Evolutionary conservation across 2,888 invertebrate species (phyloP), one percentile per base, ranked within the genome.

Genomic region (Tinea trinotella): DNA sequence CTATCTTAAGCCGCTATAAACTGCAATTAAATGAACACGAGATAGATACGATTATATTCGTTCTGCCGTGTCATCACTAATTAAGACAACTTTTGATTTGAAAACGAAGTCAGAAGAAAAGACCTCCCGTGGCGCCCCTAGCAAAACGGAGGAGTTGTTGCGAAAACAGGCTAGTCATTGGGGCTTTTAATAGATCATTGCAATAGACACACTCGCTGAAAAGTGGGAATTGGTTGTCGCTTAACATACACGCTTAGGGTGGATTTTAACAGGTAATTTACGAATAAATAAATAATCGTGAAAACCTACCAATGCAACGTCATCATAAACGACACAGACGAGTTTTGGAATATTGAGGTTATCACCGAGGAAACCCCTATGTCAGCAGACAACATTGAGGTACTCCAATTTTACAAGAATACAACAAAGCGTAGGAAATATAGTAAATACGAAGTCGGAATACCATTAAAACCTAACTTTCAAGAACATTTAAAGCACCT

Each of bases 291-390:
- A n/a, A n/a, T n/a, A 6, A 50, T n/a, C 13, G 24, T 15, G 3
- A 12, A 12, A 15, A 52, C 52, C 9, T 52, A 15, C 24, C 52
- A 52, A 30, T 30, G 34, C 34, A 52, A 52, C 34, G 52, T 52
- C 4, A 2, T 52, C 12, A 15, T 52, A 15, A n/a, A 52, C 15
- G 34, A 52, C 10, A 4, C 24, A 3, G 46, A 55, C 5, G 55
- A 55, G 3, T 46, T 30, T 30, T 55, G 55, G 55, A 52, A 55
- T 9, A 46, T 52, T n/a, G 52, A 55, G 18, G 55, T 52, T 12
- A 52, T 52, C 15, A 30, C 44, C 9, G 34, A 52, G 44, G 13
- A 18, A 17, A 12, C 22, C 19, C 46, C 9, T 7, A 10, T 53
- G 2, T 18, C 53, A 3, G 3, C 36, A 17, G 36, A 17, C 35